Conservation (phyloP, 2,797 vertebrate genomes). For the Sylvia borin region DNA sequence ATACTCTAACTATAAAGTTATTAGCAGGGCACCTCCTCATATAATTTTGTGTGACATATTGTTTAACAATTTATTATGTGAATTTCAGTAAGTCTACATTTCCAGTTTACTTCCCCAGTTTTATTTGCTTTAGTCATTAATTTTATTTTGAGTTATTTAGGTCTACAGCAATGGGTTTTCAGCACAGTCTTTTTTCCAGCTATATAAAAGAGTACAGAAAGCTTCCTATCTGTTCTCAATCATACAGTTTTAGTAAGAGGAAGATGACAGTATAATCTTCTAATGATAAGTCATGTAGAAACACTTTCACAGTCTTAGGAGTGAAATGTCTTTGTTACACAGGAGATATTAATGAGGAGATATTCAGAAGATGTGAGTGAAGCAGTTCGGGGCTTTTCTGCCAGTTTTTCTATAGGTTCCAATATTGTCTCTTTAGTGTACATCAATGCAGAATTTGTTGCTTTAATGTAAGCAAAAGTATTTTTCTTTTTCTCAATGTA, state of each 20-base stretch:
- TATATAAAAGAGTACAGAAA: neutral
- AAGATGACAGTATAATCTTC: slow-evolving; percentile 35
- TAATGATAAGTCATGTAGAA: slow-evolving; percentile 23
- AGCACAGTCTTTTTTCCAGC: neutral
- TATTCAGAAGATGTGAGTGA: neutral
- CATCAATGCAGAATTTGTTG: neutral
- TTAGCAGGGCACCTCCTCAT: neutral
- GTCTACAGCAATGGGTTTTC: neutral
- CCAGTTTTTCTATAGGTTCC: neutral
- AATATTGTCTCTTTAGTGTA: neutral
- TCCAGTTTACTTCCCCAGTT: neutral
- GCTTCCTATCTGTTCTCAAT: neutral
- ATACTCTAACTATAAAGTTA: neutral
- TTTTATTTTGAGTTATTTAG: slow-evolving; percentile 4
- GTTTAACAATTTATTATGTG: neutral
- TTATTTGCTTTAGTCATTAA: neutral
- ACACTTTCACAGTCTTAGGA: neutral
- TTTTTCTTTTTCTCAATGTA: neutral
- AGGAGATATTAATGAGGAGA: neutral
- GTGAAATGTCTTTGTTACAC: neutral
- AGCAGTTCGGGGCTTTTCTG: neutral
- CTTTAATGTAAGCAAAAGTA: neutral
- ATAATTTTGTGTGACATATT: neutral
- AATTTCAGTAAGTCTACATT: neutral
- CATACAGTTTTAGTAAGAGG: slow-evolving; percentile 9